Evolutionary conservation across 2,113 vertebrate species (phyloP).

Genomic region (Andinoacara biseriatus): DNA sequence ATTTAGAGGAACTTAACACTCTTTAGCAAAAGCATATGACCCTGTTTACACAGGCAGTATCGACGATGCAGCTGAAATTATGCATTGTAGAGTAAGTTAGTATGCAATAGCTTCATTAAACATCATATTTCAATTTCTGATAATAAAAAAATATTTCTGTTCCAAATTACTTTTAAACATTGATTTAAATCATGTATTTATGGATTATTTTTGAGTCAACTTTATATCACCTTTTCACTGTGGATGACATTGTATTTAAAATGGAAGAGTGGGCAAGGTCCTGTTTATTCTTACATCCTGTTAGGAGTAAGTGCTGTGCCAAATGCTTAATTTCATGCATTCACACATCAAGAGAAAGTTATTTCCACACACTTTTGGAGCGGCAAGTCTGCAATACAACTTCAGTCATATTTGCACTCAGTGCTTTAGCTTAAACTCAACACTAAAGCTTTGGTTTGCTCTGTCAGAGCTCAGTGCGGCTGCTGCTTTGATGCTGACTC

Average conservation of each 20-base stretch:
- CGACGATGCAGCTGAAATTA: background rate
- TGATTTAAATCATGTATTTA: background rate
- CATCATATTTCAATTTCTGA: background rate
- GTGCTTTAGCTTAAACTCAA: slow-evolving; percentile 55
- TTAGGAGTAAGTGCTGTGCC: slow-evolving; percentile 24
- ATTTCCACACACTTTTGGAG: slow-evolving; percentile 45
- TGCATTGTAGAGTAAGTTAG: background rate
- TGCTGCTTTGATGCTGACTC: slow-evolving; percentile 71
- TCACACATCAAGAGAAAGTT: slow-evolving; percentile 39
- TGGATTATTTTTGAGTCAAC: background rate
- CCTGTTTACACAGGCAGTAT: background rate
- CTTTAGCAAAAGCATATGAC: background rate
- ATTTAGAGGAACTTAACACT: background rate
- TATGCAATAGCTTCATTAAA: background rate
- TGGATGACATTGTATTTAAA: slow-evolving; percentile 2
- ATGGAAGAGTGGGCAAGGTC: background rate
- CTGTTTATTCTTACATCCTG: background rate
- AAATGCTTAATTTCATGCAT: slow-evolving; percentile 36
- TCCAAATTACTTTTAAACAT: background rate
- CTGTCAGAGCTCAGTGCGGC: slow-evolving; percentile 55
- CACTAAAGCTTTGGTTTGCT: slow-evolving; percentile 60
- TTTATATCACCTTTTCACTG: background rate
- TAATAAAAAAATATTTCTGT: background rate
- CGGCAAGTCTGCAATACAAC: slow-evolving; percentile 44
- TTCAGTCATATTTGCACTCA: slow-evolving; percentile 65